Percentiles rank a stretch among this genome's conserved stretches.
Conservation (phyloP, 2,888 invertebrate genomes). For the Protonemura montana region DNA sequence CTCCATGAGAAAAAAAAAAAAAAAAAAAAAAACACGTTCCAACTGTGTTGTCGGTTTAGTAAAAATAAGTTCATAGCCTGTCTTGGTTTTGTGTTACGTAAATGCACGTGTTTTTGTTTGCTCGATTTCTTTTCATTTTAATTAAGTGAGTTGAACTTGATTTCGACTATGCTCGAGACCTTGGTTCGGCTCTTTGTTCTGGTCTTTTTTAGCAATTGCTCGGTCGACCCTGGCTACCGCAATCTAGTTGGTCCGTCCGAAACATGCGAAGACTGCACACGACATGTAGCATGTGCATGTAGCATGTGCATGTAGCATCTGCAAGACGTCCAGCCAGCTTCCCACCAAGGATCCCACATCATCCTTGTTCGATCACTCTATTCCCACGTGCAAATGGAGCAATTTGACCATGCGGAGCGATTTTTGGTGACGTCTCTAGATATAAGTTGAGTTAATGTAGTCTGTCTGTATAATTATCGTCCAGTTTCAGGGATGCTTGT, state of each 20-base stretch:
- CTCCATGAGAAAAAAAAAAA: no score
- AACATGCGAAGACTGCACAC: neutral
- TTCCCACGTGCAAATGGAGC: no score
- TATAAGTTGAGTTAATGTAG: no score
- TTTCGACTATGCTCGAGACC: neutral
- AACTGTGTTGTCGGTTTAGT: neutral
- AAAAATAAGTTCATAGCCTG: neutral
- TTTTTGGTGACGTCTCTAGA: no score
- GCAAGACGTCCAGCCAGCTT: neutral
- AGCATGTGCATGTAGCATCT: neutral
- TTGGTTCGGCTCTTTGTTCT: conserved; percentile 14
- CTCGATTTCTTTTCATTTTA: conserved; percentile 7
- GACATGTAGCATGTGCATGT: neutral
- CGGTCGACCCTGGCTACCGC: neutral
- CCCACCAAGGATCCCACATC: neutral
- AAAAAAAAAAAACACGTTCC: no score
- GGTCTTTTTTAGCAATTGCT: neutral
- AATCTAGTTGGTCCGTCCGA: neutral
- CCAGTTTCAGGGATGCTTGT: no score
- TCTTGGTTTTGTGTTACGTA: neutral
- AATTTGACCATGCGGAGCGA: no score
- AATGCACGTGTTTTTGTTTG: neutral
- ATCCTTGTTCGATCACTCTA: no score
- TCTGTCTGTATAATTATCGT: no score
- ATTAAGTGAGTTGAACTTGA: conserved; percentile 19